Base-by-base conservation (phyloP, 2,888 invertebrate species). In the Isoperla grammatica region DNA sequence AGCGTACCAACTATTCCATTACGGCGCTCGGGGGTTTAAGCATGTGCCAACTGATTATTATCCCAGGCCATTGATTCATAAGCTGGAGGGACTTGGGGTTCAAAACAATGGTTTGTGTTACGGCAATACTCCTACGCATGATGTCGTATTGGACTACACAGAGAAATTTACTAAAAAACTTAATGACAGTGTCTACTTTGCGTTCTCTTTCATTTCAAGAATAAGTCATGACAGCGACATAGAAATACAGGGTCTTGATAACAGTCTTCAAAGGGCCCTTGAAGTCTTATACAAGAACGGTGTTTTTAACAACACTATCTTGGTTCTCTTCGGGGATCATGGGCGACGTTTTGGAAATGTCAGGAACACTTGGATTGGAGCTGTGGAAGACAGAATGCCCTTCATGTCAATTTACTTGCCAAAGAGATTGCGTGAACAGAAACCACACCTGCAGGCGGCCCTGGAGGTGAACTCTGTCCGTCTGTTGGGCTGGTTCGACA, bases 301-400 rank as follows among this genome's bases (percentile, higher is more conserved):
- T 8, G 65, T 61, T 8, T 57, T 68, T 43, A 65, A 69, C 13
- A 65, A 68, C 43, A 70, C 70, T 11, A 60, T 69, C 11, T 37
- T 69, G 5, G 59, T 71, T 22, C 60, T 71, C 17, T 63, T 73
- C 64, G 74, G 75, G 61, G 76, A 76, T 61, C 76, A 76, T 60
- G 76, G 76, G 1, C 71, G 73, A 64, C 66, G 76, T 20, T 75
- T 73, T 60, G 76, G 74, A 13, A 64, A 66, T 39, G 71, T 75
- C 37, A 65, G 75, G 40, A 67, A 69, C 42, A 73, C 75, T 1
- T 72, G 70, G 61, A 69, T 74, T n/a, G 76, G 76, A 0, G 70
- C 73, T 55, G 66, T 75, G 9, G 76, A 76, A 62, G 75, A 75
- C 61, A 66, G 76, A 15, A 68, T 75, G 59, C 76, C 77, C 0